Base-by-base conservation (phyloP, 2,797 vertebrate species). In the Gallinago stenura region DNA sequence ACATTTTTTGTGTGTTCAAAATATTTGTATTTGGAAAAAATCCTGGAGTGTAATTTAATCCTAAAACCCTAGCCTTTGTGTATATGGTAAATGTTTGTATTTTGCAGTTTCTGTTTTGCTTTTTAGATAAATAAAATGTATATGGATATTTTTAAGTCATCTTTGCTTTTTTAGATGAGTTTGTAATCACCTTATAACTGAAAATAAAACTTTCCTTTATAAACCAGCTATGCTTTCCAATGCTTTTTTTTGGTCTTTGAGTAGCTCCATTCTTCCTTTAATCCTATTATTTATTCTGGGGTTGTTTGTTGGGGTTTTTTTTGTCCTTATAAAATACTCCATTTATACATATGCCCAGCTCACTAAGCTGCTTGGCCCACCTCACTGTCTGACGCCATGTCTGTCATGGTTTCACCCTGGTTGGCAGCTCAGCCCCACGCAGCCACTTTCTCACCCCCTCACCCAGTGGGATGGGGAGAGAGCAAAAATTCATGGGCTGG, bases 141-240 rank as follows among this genome's bases (percentile, higher is more conserved):
- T 97, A 98, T 98, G 85, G 60, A 98, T 98, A 98, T 98, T 98
- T 98, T 98, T 98, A 98, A 98, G 97, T 97, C 98, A 98, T 98
- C 96, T 98, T 98, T 97, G 97, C 97, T 98, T 98, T 98, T 98
- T 98, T 98, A 98, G 98, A 97, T 98, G 97, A 97, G 98, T 98
- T 98, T 98, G 97, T 98, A 98, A 98, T 98, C 98, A 98, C 96
- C 97, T 97, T 97, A 95, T 98, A 98, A 98, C 94, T 96, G 87
- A 98, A 98, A 98, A 98, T 98, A 98, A 98, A 97, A 85, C 84
- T 97, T 98, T 98, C 97, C 97, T 98, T 98, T 98, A 94, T 97
- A 97, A 97, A 96, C 85, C 90, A 89, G 61, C 28, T 9, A 14
- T 50, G 33, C 4, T 70, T 3, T 61, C 41, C 15, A 6, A 28